Conservation (phyloP, 2,113 vertebrate species). For the Tapirus terrestris region DNA sequence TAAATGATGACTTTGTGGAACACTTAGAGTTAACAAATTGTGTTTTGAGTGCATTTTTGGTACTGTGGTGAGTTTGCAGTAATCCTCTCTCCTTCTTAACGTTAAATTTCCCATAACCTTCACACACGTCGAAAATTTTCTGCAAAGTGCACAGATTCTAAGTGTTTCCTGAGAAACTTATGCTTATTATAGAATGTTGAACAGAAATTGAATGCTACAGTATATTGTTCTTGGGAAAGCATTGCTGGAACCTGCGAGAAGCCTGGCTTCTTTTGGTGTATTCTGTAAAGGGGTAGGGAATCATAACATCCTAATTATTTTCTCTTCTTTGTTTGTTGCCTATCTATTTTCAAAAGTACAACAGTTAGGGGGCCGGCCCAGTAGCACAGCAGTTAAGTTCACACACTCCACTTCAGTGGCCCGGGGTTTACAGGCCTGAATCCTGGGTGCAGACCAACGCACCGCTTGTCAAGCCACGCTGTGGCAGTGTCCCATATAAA, state of each 20-base stretch:
- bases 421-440: too few species aligned
- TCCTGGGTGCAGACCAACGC: too few species aligned
- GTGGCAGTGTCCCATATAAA: too few species aligned
- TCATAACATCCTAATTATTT: neutral
- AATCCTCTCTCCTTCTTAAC: neutral
- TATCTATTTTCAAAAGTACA: slow-evolving; percentile 20
- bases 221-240: slow-evolving; percentile 4
- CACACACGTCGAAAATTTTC: neutral
- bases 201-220: neutral
- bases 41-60: slow-evolving; percentile 6
- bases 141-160: neutral
- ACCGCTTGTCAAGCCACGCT: too few species aligned
- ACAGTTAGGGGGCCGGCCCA: neutral
- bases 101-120: slow-evolving; percentile 53
- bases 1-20: slow-evolving; percentile 20
- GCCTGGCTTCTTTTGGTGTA: neutral
- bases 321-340: neutral
- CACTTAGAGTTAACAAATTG: slow-evolving; percentile 28
- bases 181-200: neutral
- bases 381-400: too few species aligned
- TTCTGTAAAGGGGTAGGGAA: neutral
- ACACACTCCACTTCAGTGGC: too few species aligned
- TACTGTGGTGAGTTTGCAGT: neutral
- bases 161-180: neutral
- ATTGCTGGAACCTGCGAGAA: neutral